phyloP scores from a whole-genome alignment of 1,140 invertebrate genomes.

The Aphis craccivora region DNA sequence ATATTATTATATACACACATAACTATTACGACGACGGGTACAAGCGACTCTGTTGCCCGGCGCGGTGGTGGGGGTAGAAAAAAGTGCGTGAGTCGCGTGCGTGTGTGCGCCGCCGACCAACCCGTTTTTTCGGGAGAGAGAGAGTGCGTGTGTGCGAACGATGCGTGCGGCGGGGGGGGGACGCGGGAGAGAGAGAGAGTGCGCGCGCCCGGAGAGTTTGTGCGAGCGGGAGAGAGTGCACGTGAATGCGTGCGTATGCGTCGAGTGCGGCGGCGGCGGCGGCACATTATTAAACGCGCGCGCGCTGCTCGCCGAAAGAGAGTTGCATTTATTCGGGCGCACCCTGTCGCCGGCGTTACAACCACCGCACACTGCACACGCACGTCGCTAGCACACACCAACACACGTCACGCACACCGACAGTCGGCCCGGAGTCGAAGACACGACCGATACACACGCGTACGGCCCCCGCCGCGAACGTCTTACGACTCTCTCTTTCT shows the following conservation, averaged over 20 bases:
- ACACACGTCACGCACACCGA: constrained; percentile 24
- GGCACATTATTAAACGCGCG: constrained; percentile 14
- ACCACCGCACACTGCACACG: constrained; percentile 44
- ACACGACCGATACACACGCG: constrained; percentile 13
- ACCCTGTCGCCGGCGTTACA: constrained; percentile 58
- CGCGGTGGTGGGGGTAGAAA: not conserved
- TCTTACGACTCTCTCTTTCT: not conserved
- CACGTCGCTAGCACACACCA: constrained; percentile 47
- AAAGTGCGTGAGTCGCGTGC: constrained; percentile 47
- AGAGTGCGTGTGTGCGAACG: not conserved
- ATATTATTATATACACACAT: not conserved
- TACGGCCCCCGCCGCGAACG: constrained; percentile 26
- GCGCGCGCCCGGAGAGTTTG: not conserved
- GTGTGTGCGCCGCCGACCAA: constrained; percentile 37
- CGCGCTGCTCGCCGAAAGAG: constrained; percentile 45
- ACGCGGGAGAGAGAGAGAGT: constrained; percentile 17
- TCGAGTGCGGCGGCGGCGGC: not conserved
- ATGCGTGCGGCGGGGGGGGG: not conserved
- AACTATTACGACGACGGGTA: not conserved
- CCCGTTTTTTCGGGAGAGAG: constrained; percentile 48
- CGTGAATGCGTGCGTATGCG: not conserved
- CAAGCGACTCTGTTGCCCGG: not conserved
- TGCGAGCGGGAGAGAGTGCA: constrained; percentile 25
- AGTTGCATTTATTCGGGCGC: constrained; percentile 57
- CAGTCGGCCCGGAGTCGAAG: constrained; percentile 33